Conservation (phyloP, 2,797 vertebrate species). For the Cynodonichthys magdalenae region DNA sequence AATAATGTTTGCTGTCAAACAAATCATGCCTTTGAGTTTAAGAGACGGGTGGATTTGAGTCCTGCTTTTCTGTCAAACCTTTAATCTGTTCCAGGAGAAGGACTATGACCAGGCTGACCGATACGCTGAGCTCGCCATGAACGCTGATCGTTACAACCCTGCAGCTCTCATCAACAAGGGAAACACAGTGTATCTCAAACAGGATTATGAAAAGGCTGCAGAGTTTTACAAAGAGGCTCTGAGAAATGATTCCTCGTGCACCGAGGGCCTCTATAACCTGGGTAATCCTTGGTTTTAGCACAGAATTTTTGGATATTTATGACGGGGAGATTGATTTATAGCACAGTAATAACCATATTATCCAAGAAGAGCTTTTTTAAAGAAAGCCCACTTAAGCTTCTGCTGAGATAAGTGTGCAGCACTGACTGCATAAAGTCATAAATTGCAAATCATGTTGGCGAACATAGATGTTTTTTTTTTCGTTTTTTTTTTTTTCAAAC, state of each 20-base stretch:
- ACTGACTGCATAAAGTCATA: too few species aligned
- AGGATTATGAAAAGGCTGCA: conserved; percentile 92
- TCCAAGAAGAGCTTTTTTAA: too few species aligned
- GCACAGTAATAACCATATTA: not conserved
- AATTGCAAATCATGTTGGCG: not conserved
- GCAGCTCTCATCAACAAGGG: conserved; percentile 96
- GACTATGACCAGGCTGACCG: conserved; percentile 90
- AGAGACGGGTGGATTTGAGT: not conserved
- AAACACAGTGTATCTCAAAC: conserved; percentile 89
- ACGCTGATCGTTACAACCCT: conserved; percentile 93
- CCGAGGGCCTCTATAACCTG: conserved; percentile 95
- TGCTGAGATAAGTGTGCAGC: not conserved
- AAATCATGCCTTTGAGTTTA: not conserved
- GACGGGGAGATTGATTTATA: not conserved
- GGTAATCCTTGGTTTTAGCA: conserved; percentile 66
- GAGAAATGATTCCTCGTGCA: conserved; percentile 96
- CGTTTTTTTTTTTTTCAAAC: not conserved
- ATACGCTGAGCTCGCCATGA: conserved; percentile 95
- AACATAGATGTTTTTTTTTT: not conserved
- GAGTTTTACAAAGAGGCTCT: conserved; percentile 97
- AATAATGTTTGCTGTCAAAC: too few species aligned
- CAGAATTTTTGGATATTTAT: not conserved
- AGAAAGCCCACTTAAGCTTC: not conserved
- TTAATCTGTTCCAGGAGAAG: conserved; percentile 84
- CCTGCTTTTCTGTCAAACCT: not conserved